A percentile compares a stretch with the other conserved stretches of the same genome.
Evolutionary conservation across 2,113 vertebrate species (phyloP).

Genomic region (Triplophysa tibetana): DNA sequence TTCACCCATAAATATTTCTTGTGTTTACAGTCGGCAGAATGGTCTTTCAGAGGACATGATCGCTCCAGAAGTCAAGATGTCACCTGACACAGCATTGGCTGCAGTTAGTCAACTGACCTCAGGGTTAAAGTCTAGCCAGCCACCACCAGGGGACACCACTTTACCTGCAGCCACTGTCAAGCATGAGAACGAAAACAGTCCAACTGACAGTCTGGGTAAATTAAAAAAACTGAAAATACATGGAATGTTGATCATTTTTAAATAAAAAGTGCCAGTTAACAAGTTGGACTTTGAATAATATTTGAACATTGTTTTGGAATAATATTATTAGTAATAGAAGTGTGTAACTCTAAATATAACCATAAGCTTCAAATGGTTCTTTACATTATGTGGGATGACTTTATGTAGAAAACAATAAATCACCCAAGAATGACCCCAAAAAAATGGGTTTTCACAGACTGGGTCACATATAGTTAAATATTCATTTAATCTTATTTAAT

Average conservation of each 20-base stretch:
- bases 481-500: neutral
- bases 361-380: no score
- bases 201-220: conserved; percentile 50
- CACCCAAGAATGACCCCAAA: no score
- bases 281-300: no score
- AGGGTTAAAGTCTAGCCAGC: conserved; percentile 37
- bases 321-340: no score
- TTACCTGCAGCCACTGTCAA: conserved; percentile 49
- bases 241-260: no score
- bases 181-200: conserved; percentile 52
- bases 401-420: no score
- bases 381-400: no score
- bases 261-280: no score
- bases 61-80: conserved; percentile 60
- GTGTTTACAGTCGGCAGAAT: conserved; percentile 53
- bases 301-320: no score
- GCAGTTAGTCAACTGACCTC: conserved; percentile 42
- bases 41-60: conserved; percentile 51
- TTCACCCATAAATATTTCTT: neutral
- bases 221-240: neutral
- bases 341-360: no score
- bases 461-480: no score
- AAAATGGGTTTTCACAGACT: no score
- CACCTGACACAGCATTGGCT: conserved; percentile 56
- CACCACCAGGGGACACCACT: conserved; percentile 58